Percentiles rank a stretch among this genome's conserved stretches.
Conservation (phyloP, 2,113 vertebrate species). For the Leptobrachium ailaonicum region DNA sequence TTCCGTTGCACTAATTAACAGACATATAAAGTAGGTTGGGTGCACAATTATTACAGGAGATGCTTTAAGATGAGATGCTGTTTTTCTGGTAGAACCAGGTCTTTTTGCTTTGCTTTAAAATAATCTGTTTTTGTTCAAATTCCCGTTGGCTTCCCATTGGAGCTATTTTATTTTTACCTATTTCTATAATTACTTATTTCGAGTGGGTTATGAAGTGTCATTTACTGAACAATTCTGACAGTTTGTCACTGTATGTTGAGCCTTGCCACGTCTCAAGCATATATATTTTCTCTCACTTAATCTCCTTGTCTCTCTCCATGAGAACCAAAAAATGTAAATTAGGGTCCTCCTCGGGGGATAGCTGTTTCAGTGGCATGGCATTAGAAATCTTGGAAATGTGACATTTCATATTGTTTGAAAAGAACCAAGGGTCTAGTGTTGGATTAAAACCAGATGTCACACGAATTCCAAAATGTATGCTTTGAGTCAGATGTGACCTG, state of each 20-base stretch:
- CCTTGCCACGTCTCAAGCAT: constrained; percentile 60
- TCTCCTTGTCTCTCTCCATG: constrained; percentile 51
- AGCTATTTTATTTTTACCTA: constrained; percentile 54
- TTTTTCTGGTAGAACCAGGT: neutral
- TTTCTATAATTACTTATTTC: constrained; percentile 58
- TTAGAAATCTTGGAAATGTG: constrained; percentile 59
- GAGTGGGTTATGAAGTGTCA: constrained; percentile 66
- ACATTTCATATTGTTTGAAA: constrained; percentile 54
- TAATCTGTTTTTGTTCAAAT: constrained; percentile 57
- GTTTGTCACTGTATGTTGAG: constrained; percentile 68
- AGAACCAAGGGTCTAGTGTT: constrained; percentile 48
- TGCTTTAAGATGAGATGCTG: constrained; percentile 42
- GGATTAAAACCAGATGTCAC: constrained; percentile 64
- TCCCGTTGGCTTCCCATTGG: constrained; percentile 53
- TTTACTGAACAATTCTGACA: constrained; percentile 65
- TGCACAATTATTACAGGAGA: constrained; percentile 64
- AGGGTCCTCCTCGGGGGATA: constrained; percentile 52
- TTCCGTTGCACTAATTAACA: constrained; percentile 65
- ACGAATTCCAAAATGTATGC: constrained; percentile 58
- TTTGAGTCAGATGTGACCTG: constrained; percentile 56
- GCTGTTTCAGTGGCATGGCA: constrained; percentile 54
- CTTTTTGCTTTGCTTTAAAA: constrained; percentile 36
- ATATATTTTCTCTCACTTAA: constrained; percentile 51
- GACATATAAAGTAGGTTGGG: constrained; percentile 64
- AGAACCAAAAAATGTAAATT: constrained; percentile 65